Conservation (phyloP, 2,888 invertebrate species). For the Pammene fasciana region DNA sequence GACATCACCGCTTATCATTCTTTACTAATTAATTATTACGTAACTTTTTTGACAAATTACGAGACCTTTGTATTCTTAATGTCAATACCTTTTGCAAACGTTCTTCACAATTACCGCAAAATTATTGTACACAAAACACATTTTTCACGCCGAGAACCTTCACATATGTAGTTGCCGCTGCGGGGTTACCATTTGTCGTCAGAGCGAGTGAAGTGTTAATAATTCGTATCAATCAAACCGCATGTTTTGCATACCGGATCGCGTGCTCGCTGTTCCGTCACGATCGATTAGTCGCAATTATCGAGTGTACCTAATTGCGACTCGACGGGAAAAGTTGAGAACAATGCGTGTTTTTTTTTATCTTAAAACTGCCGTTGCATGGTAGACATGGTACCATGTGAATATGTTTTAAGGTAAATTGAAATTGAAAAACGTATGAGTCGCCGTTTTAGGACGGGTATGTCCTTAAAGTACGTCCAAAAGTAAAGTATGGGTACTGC, state of each 20-base stretch:
- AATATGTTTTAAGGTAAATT: constrained; percentile 1
- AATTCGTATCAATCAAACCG: constrained; percentile 37
- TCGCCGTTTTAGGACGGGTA: too few relatives aligned
- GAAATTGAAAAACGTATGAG: neutral
- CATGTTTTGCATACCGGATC: constrained; percentile 42
- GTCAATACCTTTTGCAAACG: constrained; percentile 19
- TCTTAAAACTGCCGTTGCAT: constrained; percentile 27
- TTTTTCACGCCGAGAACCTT: constrained; percentile 18
- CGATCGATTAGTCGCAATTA: constrained; percentile 42
- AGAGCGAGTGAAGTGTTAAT: constrained; percentile 36
- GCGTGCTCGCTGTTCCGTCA: constrained; percentile 39
- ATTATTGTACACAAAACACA: neutral
- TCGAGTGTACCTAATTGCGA: constrained; percentile 40
- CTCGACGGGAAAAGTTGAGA: constrained; percentile 40
- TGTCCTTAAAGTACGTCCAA: too few relatives aligned
- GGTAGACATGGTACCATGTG: constrained; percentile 19
- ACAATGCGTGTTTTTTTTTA: constrained; percentile 40
- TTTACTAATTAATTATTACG: neutral
- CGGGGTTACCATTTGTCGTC: constrained; percentile 37
- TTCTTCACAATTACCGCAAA: neutral
- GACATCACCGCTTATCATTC: neutral
- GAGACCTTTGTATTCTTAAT: neutral
- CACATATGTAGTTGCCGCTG: constrained; percentile 12
- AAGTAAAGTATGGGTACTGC: too few relatives aligned
- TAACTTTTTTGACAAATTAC: constrained; percentile 1